Evolutionary conservation across 2,888 invertebrate species (phyloP), one percentile per base, ranked within the genome.

Genomic region (Machimus atricapillus): DNA sequence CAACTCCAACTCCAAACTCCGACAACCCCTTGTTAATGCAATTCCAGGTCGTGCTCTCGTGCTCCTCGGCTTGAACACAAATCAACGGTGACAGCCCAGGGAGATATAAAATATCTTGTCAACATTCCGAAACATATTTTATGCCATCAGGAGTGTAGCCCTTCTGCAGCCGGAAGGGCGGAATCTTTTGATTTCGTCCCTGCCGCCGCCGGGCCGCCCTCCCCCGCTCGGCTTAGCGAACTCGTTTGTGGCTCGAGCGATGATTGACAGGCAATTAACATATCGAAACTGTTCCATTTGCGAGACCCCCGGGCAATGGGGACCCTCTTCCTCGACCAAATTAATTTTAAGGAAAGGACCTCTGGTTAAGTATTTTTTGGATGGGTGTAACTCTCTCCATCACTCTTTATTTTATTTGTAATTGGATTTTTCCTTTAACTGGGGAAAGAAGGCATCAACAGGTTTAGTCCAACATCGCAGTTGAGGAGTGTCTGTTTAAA

Each of bases 61-160:
- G 23, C 87, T 7, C 73, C 37, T 88, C 85, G 87, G 88, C 87
- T 87, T 85, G 81, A 82, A 87, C 81, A 76, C 88, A 89, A 88
- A 89, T 89, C 89, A 88, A 87, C 87, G 85, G 87, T 88, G 88
- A 87, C 89, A 88, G 88, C 87, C 88, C 87, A 85, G 88, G 88
- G 87, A 89, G 87, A 87, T 88, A 88, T 87, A 88, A 89, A 88
- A 87, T 87, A 88, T 88, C 86, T 88, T 88, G 89, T 89, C 89
- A 89, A 89, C 88, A 88, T 87, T 88, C 87, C 86, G 87, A 87
- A 89, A 86, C 87, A 88, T 88, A 88, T 81, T 88, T 88, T 86
- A 87, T 87, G 87, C 86, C 86, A 85, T 83, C 43, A 34, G 87
- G 79, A 58, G 43, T 74, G 88, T 87, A 85, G 86, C 78, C 86